These are phyloP conservation scores for Ceratina calcarata DNA, from an alignment of 1,140 invertebrate species.

Conservation along the genomic window DNA sequence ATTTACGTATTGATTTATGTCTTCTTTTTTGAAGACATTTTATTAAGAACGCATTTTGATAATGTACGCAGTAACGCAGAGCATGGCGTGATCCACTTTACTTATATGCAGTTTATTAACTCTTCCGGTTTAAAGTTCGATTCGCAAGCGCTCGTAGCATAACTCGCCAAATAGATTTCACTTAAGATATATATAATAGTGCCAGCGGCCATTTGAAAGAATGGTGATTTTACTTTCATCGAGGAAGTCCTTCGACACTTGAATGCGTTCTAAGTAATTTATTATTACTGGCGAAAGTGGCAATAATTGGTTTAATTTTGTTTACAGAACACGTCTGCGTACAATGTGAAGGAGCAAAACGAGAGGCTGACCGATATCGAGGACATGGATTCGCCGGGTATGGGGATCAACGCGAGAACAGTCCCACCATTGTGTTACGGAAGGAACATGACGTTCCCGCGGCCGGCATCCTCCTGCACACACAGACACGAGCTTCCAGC, in stretches of 20 bases:
- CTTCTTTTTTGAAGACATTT: not conserved
- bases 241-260: too few relatives aligned
- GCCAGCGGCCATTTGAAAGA: not conserved
- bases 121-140: not conserved
- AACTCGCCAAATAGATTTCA: not conserved
- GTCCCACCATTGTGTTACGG: conserved; percentile 78
- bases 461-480: conserved; percentile 77
- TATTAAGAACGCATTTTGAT: too few relatives aligned
- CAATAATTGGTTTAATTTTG: not conserved
- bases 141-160: not conserved
- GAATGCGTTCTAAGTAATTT: not conserved
- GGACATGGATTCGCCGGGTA: conserved; percentile 67
- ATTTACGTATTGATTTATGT: too few relatives aligned
- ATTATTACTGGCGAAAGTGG: not conserved
- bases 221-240: too few relatives aligned
- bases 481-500: conserved; percentile 82
- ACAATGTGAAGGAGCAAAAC: conserved; percentile 77
- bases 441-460: conserved; percentile 84
- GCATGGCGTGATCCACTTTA: not conserved
- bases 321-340: conserved; percentile 80
- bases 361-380: conserved; percentile 75
- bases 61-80: too few relatives aligned
- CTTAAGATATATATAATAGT: not conserved
- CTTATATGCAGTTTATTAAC: not conserved
- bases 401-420: conserved; percentile 67